Evolutionary conservation across 2,888 invertebrate genomes (phyloP), one percentile per base, ranked within the genome.

Genomic region (Pilophorus perplexus): DNA sequence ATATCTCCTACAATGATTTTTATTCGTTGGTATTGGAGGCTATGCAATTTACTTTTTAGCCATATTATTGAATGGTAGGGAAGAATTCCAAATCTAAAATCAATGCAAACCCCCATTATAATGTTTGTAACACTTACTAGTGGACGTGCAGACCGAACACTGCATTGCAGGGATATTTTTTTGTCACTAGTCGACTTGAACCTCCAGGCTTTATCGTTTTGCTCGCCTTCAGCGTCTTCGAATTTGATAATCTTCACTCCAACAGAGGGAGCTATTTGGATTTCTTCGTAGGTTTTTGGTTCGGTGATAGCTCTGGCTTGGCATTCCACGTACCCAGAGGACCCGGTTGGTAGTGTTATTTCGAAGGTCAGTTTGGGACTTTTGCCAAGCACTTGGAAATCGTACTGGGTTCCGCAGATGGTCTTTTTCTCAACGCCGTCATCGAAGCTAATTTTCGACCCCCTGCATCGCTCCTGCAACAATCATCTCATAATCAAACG

Each of bases 71-170:
- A n/a, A n/a, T n/a, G n/a, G n/a, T n/a, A n/a, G n/a, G n/a, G n/a
- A n/a, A n/a, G n/a, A n/a, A n/a, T n/a, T n/a, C n/a, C n/a, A n/a
- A n/a, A n/a, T n/a, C n/a, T n/a, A n/a, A n/a, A n/a, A n/a, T n/a
- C n/a, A n/a, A n/a, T n/a, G n/a, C n/a, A n/a, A n/a, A n/a, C n/a
- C n/a, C n/a, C n/a, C n/a, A n/a, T n/a, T n/a, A n/a, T n/a, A n/a
- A n/a, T n/a, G n/a, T n/a, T n/a, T n/a, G n/a, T n/a, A n/a, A n/a
- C 25, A 37, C 37, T 37, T 33, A 54, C 54, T 20, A 54, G 37
- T 37, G 28, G 28, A 1, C 37, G 20, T 33, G 28, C 54, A 33
- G 37, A 37, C 18, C 33, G 20, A 5, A 25, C 18, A 10, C 37
- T 37, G 18, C 54, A 54, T 28, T 54, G 33, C 33, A 54, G 16